Evolutionary conservation across 2,113 vertebrate genomes (phyloP).

Genomic region (Psophia crepitans): DNA sequence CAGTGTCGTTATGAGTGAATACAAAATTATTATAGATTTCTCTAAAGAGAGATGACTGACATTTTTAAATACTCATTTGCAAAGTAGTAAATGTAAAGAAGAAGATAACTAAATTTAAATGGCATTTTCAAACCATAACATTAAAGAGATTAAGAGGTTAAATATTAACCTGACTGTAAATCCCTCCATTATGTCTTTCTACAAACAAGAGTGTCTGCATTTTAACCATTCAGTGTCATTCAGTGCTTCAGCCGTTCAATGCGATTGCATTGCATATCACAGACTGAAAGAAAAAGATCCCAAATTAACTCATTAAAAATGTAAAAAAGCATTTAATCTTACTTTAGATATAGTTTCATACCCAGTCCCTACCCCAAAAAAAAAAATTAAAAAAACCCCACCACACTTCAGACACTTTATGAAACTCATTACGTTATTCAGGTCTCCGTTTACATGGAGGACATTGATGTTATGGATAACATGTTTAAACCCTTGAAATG

Average conservation of each 20-base stretch:
- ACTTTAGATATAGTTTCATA: neutral
- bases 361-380: accelerated
- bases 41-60: neutral
- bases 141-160: conserved; percentile 20
- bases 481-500: neutral
- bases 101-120: conserved; percentile 32
- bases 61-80: neutral
- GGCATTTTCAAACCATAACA: neutral
- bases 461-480: neutral
- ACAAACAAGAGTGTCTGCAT: neutral
- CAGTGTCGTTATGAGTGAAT: neutral
- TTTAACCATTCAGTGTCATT: neutral
- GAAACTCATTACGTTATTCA: neutral
- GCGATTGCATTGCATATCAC: neutral
- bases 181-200: neutral
- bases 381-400: neutral
- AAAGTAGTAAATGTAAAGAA: neutral
- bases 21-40: neutral
- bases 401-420: neutral
- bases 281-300: neutral
- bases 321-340: neutral
- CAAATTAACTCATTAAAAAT: neutral
- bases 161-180: conserved; percentile 6
- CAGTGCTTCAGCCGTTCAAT: neutral
- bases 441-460: neutral